These are phyloP conservation scores for Uropsilus gracilis DNA, from an alignment of 2,113 vertebrate genomes.

Conservation along the genomic window DNA sequence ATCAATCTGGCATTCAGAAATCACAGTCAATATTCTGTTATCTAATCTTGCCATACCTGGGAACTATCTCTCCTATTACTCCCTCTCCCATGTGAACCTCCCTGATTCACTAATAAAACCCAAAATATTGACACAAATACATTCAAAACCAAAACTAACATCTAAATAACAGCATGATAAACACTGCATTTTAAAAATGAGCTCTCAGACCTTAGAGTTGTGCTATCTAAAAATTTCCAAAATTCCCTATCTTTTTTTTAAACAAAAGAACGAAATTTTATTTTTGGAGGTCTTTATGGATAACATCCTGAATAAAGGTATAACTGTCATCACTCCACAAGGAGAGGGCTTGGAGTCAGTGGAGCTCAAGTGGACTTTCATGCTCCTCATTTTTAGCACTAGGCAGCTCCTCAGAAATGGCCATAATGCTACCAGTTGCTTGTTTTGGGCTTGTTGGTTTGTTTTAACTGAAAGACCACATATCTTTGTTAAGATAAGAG, in stretches of 20 bases:
- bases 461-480: background rate
- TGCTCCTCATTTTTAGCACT: background rate
- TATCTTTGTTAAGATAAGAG: background rate
- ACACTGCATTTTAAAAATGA: background rate
- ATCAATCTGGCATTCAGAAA: background rate
- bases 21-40: background rate
- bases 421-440: background rate
- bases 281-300: slow-evolving; percentile 20
- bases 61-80: background rate
- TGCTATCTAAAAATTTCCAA: background rate
- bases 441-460: background rate
- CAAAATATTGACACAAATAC: background rate
- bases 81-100: background rate
- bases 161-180: background rate
- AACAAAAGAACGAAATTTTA: slow-evolving; percentile 36
- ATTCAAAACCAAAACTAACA: background rate
- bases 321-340: background rate
- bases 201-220: background rate
- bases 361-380: background rate
- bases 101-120: background rate
- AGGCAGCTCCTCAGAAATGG: background rate
- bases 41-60: background rate
- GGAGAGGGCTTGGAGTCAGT: background rate
- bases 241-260: slow-evolving; percentile 57
- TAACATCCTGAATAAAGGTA: background rate